These are phyloP conservation scores for Euphonia xanthogaster DNA, from an alignment of 2,797 vertebrate species.

Conservation along the genomic window DNA sequence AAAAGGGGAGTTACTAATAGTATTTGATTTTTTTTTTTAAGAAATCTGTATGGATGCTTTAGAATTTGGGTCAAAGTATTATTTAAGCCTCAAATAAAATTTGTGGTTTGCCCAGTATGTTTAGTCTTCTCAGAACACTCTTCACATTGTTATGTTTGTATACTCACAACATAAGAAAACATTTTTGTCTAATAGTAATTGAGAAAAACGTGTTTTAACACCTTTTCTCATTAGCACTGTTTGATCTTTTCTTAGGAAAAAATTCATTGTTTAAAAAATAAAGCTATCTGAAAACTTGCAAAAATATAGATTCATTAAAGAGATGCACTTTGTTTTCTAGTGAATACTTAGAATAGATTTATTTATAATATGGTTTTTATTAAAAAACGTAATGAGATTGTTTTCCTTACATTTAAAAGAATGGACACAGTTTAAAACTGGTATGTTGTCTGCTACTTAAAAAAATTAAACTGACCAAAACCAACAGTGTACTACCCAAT, in stretches of 20 bases:
- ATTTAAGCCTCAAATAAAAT: not conserved
- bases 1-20: too few relatives aligned
- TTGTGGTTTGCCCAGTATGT: rapidly evolving
- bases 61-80: not conserved
- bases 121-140: not conserved
- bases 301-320: not conserved
- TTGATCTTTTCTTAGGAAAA: not conserved
- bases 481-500: not conserved
- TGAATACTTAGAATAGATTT: not conserved
- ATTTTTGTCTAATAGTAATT: not conserved
- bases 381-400: not conserved
- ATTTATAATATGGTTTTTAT: not conserved
- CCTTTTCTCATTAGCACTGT: not conserved
- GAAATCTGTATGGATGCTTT: not conserved
- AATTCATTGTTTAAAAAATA: not conserved
- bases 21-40: too few relatives aligned
- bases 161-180: not conserved
- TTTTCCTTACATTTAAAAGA: not conserved
- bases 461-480: not conserved
- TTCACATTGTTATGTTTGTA: not conserved
- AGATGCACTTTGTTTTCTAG: not conserved
- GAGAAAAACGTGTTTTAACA: not conserved
- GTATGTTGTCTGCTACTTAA: not conserved
- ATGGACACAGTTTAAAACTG: not conserved
- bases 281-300: not conserved